Base-by-base conservation (phyloP, 2,797 vertebrate genomes). In the Lithobates sylvaticus region DNA sequence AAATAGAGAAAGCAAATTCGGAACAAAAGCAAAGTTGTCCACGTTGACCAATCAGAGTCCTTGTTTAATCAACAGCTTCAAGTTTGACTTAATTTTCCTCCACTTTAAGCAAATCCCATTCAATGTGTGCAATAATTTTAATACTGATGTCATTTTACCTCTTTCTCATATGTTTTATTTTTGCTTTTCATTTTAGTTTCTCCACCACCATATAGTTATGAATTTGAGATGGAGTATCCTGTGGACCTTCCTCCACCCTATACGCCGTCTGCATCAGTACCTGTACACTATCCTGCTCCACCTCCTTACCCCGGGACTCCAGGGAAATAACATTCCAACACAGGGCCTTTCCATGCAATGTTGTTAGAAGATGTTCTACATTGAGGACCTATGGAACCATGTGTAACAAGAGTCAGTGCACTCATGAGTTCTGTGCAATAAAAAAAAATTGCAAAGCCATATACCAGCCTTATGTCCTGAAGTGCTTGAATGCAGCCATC, bases 251-350 rank as follows among this genome's bases (percentile, higher is more conserved):
- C 96, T 0, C 97, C 97, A 9, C 96, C 96, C 0, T 98, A 98
- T 83, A 97, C 96, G 7, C 93, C 96, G 0, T 91, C 94, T 7
- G 95, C 95, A 84, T 93, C 95, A 83, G 85, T 87, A 77, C 90
- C 92, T 0, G 89, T 90, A 61, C 95, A 91, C 87, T 94, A 92
- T 89, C 95, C 96, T 2, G 95, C 96, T 0, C 96, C 96, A 1
- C 97, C 97, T 86, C 97, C 97, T 0, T 98, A 98, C 78, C 95
- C 97, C 0, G 97, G 96, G 71, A 95, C 91, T 89, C 92, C 92
- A 88, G 92, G 92, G 85, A 99, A 98, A 91, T 97, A 91, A 89
- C 29, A 32, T 27, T 36, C 42, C 3, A 3, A 50, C 67, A 36
- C 15, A 29, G 36, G 36, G 83, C 39, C 16, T 34, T 34, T 64